Percentiles rank a stretch among this genome's conserved stretches.
These are phyloP conservation scores for Zelostemma sp. DNA, from an alignment of 1,140 invertebrate genomes.

Conservation along the genomic window DNA sequence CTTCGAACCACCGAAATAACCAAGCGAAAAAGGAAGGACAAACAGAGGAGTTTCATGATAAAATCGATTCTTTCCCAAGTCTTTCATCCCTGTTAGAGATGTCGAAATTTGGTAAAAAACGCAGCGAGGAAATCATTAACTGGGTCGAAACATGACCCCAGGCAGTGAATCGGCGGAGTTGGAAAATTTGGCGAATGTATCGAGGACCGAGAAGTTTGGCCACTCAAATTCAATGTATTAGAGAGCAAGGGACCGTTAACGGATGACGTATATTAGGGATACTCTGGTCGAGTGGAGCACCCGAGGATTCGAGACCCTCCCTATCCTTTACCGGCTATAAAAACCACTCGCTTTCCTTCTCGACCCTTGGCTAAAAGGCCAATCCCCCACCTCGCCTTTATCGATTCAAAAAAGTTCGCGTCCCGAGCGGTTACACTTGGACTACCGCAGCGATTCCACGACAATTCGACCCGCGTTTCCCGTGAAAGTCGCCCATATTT, in stretches of 20 bases:
- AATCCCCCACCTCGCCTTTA: conserved; percentile 56
- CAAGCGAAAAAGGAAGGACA: no score
- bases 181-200: conserved; percentile 17
- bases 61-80: no score
- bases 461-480: not conserved
- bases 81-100: no score
- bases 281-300: conserved; percentile 68
- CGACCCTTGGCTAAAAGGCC: conserved; percentile 69
- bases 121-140: conserved; percentile 2
- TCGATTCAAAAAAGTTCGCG: conserved; percentile 51
- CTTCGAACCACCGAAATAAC: conserved; percentile 11
- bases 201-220: conserved; percentile 23
- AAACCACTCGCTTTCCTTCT: conserved; percentile 69
- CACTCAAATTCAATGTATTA: conserved; percentile 40
- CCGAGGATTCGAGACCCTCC: conserved; percentile 63
- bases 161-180: conserved; percentile 14
- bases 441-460: conserved; percentile 11
- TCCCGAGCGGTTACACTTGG: conserved; percentile 34
- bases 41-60: no score
- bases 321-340: conserved; percentile 68
- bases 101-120: no score
- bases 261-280: conserved; percentile 71
- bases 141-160: conserved; percentile 5
- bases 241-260: conserved; percentile 62
- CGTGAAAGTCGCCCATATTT: conserved; percentile 20